These are phyloP conservation scores for Macropodus opercularis DNA, from an alignment of 2,797 vertebrate species.

Conservation along the genomic window DNA sequence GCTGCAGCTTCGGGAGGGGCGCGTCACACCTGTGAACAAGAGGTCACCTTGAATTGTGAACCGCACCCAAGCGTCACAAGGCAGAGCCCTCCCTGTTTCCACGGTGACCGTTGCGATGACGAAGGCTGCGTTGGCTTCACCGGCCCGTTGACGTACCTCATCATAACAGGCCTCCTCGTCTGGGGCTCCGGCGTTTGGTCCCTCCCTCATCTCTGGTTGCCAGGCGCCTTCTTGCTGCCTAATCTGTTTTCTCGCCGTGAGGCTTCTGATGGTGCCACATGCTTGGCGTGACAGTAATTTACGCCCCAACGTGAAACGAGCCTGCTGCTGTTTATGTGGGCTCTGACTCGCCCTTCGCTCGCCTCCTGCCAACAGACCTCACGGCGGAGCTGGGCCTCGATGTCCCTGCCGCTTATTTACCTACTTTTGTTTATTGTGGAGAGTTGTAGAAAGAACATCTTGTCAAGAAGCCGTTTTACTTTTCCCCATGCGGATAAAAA, in stretches of 20 bases:
- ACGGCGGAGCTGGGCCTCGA: conserved; percentile 26
- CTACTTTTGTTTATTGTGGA: too few species aligned
- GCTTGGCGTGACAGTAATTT: conserved; percentile 62
- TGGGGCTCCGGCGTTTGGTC: too few species aligned
- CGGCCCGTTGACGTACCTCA: too few species aligned
- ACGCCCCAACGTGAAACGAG: conserved; percentile 62
- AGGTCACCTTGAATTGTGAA: conserved; percentile 48
- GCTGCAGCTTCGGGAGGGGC: too few species aligned
- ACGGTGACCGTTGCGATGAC: conserved; percentile 33
- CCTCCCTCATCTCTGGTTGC: conserved; percentile 5
- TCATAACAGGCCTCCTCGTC: too few species aligned
- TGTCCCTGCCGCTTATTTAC: conserved; percentile 37
- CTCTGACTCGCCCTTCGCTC: conserved; percentile 52
- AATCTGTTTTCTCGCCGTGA: conserved; percentile 54
- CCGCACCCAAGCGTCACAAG: conserved; percentile 1
- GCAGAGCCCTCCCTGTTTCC: conserved; percentile 17
- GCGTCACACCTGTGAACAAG: too few species aligned
- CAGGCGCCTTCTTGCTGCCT: conserved; percentile 33
- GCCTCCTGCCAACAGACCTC: conserved; percentile 11
- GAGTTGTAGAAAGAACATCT: too few species aligned
- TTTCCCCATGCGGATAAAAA: conserved; percentile 34
- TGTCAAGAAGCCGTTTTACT: conserved; percentile 2
- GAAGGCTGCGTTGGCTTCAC: too few species aligned
- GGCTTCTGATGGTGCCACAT: conserved; percentile 61
- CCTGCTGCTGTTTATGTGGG: conserved; percentile 60